Evolutionary conservation across 64 coral and sea anemone species (phyloP), one percentile per base, ranked within the genome.

Genomic region (Pachyseris speciosa): DNA sequence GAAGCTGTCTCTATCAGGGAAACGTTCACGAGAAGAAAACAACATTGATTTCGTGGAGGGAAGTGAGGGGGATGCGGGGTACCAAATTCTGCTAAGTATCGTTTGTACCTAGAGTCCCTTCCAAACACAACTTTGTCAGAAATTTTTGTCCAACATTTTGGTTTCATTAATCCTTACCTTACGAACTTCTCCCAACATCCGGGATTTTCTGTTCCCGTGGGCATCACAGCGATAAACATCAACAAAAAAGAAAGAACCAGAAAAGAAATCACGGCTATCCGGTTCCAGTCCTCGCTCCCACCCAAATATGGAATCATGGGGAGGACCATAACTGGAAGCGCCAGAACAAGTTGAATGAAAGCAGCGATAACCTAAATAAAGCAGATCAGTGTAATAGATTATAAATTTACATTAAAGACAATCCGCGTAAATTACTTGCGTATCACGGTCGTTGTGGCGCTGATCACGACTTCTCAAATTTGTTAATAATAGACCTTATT

Each of bases 151-250:
- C 63, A 11, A 26, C 9, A 66, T 11, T 31, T n/a, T 24, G 7
- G 1, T n/a, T 17, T 63, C 32, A 30, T 3, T 15, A 42, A n/a
- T n/a, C 9, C 72, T 27, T 74, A 96, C 94, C 94, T 96, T 22
- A 71, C 73, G 26, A 96, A 43, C 37, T 75, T 93, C 22, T 93
- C 78, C 69, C 84, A 15, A 30, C 68, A 83, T 32, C 69, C 67
- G 27, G 90, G 94, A 33, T 84, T 85, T 13, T 49, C 24, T 22
- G 28, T 30, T 4, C 94, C 94, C 9, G 90, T 96, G 25, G 70
- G 86, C 16, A 89, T 45, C 2, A 93, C 27, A 3, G 94, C 58
- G 13, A 93, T 84, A 1, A 96, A 38, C 10, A 86, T 75, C 29
- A 93, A 30, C 20, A 93, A 7, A 11, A 9, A 33, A 10, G 89